Base-by-base conservation (phyloP, 2,888 invertebrate genomes). In the Ceramica pisi region DNA sequence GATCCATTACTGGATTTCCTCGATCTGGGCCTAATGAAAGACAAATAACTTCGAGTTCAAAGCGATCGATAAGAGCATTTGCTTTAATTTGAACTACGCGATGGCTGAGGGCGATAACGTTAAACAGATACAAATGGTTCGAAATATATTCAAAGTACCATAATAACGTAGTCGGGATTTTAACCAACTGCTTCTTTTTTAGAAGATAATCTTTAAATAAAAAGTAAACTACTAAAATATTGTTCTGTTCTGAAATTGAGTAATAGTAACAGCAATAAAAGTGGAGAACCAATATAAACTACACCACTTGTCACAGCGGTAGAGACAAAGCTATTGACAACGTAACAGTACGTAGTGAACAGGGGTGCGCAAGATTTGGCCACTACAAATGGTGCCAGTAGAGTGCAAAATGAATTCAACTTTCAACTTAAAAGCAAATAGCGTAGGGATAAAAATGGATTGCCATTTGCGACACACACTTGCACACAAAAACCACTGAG, bases 1-100 rank as follows among this genome's bases (percentile, higher is more conserved):
- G 90, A 91, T 93, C 93, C 93, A 93, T 93, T 92, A 94, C 92
- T 88, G 92, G 91, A 93, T 93, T 92, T 94, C 92, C 91, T 91
- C 94, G 93, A 93, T 94, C 90, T 91, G 91, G 88, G 90, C 88
- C 92, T 93, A 93, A 93, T 94, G 93, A 94, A 93, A 93, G 93
- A 93, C 93, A 94, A 94, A 94, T 93, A 93, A 91, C 92, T 91
- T 89, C 81, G 88, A 91, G 91, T 91, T 93, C 92, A 92, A 91
- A 92, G 90, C 89, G 84, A 93, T 93, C 92, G 91, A 92, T 92
- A 90, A 90, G 91, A 88, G 88, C 90, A 87, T 91, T 90, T 88
- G 89, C 90, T 90, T 92, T 92, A 90, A 91, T 91, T 92, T 91
- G 89, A 90, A 91, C 89, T 90, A 89, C 83, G 87, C 87, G 86